Evolutionary conservation across 2,113 vertebrate genomes (phyloP).

Genomic region (Peromyscus maniculatus): DNA sequence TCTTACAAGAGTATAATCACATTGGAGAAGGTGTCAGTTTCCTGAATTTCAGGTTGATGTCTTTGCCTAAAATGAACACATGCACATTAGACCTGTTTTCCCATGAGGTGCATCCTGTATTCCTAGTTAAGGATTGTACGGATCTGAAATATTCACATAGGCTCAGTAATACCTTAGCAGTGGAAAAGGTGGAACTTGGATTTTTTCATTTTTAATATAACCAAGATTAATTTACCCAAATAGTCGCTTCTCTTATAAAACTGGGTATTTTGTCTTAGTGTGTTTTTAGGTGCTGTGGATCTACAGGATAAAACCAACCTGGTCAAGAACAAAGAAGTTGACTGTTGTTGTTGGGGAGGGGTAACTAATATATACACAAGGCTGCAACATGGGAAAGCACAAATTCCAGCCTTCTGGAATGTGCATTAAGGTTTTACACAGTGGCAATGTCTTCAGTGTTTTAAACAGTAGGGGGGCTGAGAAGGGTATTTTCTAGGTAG

Average conservation of each 20-base stretch:
- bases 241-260: fast-evolving
- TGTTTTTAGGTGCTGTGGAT: not conserved
- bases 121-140: not conserved
- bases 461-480: not conserved
- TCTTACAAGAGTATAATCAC: too few species aligned
- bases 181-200: not conserved
- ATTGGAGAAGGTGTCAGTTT: not conserved
- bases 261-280: not conserved
- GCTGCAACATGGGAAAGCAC: not conserved
- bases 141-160: not conserved
- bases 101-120: not conserved
- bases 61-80: not conserved
- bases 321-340: not conserved
- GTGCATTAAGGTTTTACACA: not conserved
- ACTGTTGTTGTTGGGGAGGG: not conserved
- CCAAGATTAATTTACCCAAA: not conserved
- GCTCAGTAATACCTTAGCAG: not conserved
- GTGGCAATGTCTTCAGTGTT: not conserved
- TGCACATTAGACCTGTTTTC: not conserved
- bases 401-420: not conserved
- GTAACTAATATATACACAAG: not conserved
- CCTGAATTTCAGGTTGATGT: not conserved
- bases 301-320: not conserved
- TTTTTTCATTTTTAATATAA: not conserved
- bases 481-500: not conserved